phyloP scores from a whole-genome alignment of 2,888 invertebrate genomes.

The Sphaerophoria rueppellii region DNA sequence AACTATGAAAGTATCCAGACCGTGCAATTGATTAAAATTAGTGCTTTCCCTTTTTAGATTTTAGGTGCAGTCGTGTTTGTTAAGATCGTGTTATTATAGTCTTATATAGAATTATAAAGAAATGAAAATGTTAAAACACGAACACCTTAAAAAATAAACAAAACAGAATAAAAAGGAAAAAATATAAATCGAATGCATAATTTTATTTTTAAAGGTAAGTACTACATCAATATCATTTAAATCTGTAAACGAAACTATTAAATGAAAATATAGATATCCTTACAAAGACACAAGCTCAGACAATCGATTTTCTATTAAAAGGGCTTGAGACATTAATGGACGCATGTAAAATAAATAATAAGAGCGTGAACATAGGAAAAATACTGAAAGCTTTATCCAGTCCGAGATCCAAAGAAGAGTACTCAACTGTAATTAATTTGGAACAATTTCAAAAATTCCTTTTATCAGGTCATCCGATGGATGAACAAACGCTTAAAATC shows the following conservation, averaged over 20 bases:
- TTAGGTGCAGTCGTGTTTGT: too few relatives aligned
- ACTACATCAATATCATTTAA: too few relatives aligned
- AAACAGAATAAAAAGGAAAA: too few relatives aligned
- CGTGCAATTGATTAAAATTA: constrained; percentile 56
- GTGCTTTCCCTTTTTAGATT: background rate
- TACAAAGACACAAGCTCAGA: background rate
- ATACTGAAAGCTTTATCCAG: background rate
- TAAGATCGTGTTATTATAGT: too few relatives aligned
- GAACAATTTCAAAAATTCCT: constrained; percentile 52
- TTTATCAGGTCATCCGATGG: constrained; percentile 48
- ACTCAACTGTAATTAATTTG: constrained; percentile 64
- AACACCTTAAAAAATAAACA: too few relatives aligned
- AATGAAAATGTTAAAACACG: too few relatives aligned
- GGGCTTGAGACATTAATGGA: constrained; percentile 54
- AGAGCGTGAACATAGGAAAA: constrained; percentile 5
- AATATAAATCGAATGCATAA: too few relatives aligned
- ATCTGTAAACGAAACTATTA: too few relatives aligned
- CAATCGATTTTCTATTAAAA: constrained; percentile 26
- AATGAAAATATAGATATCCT: too few relatives aligned
- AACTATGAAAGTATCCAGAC: constrained; percentile 64
- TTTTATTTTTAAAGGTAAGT: too few relatives aligned
- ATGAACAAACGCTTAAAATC: constrained; percentile 25
- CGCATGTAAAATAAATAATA: constrained; percentile 56
- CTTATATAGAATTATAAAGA: too few relatives aligned
- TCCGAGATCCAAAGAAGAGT: constrained; percentile 21